Base-by-base conservation (phyloP, 2,888 invertebrate species). In the Eristalinus sepulchralis region DNA sequence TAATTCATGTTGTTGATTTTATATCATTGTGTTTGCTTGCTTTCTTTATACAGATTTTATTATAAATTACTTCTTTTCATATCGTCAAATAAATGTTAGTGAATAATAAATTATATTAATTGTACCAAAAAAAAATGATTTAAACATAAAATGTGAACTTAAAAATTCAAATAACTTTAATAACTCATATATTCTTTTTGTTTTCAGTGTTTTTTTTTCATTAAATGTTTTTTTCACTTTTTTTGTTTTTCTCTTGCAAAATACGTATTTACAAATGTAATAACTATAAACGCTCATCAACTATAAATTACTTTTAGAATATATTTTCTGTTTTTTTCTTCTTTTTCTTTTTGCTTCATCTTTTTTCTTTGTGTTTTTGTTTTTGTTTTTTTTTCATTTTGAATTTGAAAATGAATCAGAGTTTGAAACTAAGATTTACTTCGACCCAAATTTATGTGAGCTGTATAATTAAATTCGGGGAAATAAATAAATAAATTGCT, bases 241-340 rank as follows among this genome's bases (percentile, higher is more conserved):
- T 67, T 67, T 67, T 57, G 63, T 31, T 20, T 66, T 66, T 57
- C 68, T 60, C 31, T 87, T 76, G 79, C 63, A 83, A 87, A 83
- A 80, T 80, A 87, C 83, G 76, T 87, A 87, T 87, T 71, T 87
- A 87, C 87, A 87, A 83, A 83, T 83, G 47, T 75, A 83, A 87
- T 87, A 87, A 83, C 62, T 83, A 79, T 80, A 76, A 83, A 87
- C 67, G 79, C 70, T 75, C 71, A 75, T 83, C 70, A 83, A 82
- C 55, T 82, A 82, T 77, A 85, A 82, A 81, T 81, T 72, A 72
- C 60, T 57, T 76, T 80, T 84, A 77, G 77, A 81, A 80, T 81
- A 78, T 73, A 68, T 77, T 67, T 67, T 77, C 10, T 10, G 57
- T 34, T 36, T 55, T 55, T 53, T 60, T 34, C 24, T 39, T 53